phyloP scores from a whole-genome alignment of 1,140 invertebrate species.

The Nebria ingens region DNA sequence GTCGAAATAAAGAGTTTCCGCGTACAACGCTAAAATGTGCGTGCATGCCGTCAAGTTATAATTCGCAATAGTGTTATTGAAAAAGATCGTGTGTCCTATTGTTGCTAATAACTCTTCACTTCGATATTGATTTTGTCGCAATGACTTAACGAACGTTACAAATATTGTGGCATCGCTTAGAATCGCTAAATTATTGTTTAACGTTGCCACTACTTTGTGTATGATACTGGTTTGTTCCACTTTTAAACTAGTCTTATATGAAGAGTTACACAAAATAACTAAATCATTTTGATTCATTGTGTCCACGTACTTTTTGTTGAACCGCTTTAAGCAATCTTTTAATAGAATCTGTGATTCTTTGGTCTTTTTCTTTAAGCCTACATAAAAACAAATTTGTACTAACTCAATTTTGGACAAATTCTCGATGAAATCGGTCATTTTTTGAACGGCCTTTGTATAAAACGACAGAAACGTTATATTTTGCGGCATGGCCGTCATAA shows the following conservation, averaged over 20 bases:
- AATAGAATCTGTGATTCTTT: slow-evolving; percentile 16
- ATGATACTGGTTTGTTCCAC: slow-evolving; percentile 24
- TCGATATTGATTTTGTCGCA: slow-evolving; percentile 30
- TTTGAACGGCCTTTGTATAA: slow-evolving; percentile 21
- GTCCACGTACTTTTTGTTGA: slow-evolving; percentile 17
- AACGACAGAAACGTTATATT: slow-evolving; percentile 22
- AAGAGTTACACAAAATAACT: slow-evolving; percentile 30
- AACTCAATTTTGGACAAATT: slow-evolving; percentile 22
- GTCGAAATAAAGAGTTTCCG: slow-evolving; percentile 31
- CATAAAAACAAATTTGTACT: slow-evolving; percentile 29
- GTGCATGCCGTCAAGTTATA: slow-evolving; percentile 29
- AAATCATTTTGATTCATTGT: slow-evolving; percentile 25
- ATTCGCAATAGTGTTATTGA: slow-evolving; percentile 27
- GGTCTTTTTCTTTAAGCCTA: slow-evolving; percentile 27
- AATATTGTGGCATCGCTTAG: slow-evolving; percentile 29
- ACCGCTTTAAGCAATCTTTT: neutral
- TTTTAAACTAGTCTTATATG: slow-evolving; percentile 31
- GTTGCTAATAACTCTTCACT: slow-evolving; percentile 30
- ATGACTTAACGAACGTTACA: slow-evolving; percentile 29
- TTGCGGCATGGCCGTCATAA: slow-evolving; percentile 21
- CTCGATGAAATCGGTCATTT: slow-evolving; percentile 17
- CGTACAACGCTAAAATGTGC: slow-evolving; percentile 30
- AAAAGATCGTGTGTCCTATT: slow-evolving; percentile 28
- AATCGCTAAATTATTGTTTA: slow-evolving; percentile 27
- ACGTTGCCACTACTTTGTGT: slow-evolving; percentile 20